phyloP scores from a whole-genome alignment of 2,113 vertebrate genomes.

The Sigmodon hispidus region DNA sequence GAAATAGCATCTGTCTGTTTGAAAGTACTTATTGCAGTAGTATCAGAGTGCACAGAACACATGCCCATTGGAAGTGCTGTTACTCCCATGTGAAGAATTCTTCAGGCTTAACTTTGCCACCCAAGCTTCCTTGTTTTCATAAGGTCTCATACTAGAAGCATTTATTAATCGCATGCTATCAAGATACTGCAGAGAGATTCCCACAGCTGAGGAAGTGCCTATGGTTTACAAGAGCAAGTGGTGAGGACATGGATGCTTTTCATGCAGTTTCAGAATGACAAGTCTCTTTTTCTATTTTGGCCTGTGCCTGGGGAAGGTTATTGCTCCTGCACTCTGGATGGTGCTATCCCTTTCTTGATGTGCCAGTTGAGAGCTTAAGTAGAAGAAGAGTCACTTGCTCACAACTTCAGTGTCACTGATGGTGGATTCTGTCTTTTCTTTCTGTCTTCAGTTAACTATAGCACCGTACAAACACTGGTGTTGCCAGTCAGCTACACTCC shows the following conservation, averaged over 20 bases:
- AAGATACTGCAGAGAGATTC: neutral
- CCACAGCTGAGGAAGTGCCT: neutral
- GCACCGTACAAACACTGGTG: neutral
- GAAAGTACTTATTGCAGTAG: neutral
- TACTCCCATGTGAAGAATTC: neutral
- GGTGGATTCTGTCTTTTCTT: neutral
- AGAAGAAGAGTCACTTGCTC: neutral
- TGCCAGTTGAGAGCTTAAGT: neutral
- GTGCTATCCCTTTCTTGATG: neutral
- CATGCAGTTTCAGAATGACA: neutral
- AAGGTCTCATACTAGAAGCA: fast-evolving
- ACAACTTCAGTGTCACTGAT: neutral
- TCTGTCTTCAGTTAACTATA: neutral
- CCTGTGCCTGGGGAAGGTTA: too few species aligned
- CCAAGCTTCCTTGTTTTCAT: neutral
- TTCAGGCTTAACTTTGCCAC: neutral
- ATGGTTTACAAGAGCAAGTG: neutral
- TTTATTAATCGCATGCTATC: neutral
- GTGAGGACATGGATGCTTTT: neutral
- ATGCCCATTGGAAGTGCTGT: neutral
- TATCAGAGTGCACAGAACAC: neutral
- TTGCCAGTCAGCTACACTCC: neutral
- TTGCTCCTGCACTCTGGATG: neutral
- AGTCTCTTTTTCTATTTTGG: neutral
- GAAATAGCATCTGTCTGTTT: neutral